Conservation (phyloP, 2,888 invertebrate species). For the Minunthozetes semirufus region DNA sequence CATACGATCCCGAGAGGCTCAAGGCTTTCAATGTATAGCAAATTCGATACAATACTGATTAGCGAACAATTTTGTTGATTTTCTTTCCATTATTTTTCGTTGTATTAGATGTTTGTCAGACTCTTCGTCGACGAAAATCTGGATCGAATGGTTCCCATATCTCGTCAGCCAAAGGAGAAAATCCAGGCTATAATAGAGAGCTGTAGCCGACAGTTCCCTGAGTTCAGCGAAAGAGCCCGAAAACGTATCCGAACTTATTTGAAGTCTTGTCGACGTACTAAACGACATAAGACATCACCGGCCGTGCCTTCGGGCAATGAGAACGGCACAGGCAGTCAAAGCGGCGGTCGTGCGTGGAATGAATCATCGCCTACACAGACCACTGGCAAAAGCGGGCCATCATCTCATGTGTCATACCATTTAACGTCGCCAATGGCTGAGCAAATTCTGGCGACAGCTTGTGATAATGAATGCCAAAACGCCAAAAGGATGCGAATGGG, state of each 20-base stretch:
- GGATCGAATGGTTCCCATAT: constrained; percentile 92
- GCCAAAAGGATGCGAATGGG: constrained; percentile 94
- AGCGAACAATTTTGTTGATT: background rate
- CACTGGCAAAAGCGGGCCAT: constrained; percentile 15
- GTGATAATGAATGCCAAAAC: constrained; percentile 95
- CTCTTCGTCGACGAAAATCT: constrained; percentile 94
- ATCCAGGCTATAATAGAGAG: constrained; percentile 96
- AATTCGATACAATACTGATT: constrained; percentile 15
- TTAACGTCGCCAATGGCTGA: constrained; percentile 93
- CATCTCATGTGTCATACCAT: constrained; percentile 52
- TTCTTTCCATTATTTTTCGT: background rate
- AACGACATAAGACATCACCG: constrained; percentile 31
- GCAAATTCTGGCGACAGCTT: constrained; percentile 87
- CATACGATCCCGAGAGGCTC: constrained; percentile 81
- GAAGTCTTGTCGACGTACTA: constrained; percentile 85
- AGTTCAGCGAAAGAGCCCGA: constrained; percentile 87
- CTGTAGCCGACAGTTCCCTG: constrained; percentile 91
- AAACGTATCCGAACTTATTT: constrained; percentile 90
- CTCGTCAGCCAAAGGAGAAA: constrained; percentile 95
- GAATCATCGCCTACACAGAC: constrained; percentile 16
- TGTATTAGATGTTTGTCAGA: constrained; percentile 84
- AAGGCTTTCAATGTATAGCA: constrained; percentile 87
- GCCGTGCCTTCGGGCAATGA: constrained; percentile 12
- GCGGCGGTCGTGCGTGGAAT: constrained; percentile 8
- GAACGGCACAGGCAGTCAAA: background rate